These are phyloP conservation scores for Cotesia glomerata DNA, from an alignment of 1,140 invertebrate genomes.

Conservation along the genomic window DNA sequence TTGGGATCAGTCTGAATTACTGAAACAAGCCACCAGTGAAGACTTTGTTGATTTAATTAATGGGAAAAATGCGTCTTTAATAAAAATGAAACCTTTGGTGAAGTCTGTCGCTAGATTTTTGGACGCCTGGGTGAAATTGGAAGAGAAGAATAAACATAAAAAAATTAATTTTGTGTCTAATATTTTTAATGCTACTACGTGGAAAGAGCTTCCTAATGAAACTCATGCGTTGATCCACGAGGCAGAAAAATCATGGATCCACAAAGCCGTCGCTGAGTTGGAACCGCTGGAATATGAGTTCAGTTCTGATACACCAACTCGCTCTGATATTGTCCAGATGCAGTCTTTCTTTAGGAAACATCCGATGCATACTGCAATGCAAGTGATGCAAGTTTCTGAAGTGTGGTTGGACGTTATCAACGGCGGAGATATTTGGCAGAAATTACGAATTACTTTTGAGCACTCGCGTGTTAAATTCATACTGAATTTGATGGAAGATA, in stretches of 20 bases:
- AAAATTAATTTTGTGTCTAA: conserved; percentile 40
- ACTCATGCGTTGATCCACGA: conserved; percentile 36
- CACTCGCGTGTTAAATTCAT: conserved; percentile 44
- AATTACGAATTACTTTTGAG: conserved; percentile 44
- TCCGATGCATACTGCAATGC: background rate
- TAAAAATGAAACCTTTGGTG: conserved; percentile 33
- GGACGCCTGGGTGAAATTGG: conserved; percentile 35
- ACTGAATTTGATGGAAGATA: conserved; percentile 50
- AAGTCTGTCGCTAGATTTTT: conserved; percentile 38
- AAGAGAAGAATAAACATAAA: background rate
- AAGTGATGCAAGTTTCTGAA: conserved; percentile 38
- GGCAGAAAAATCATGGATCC: conserved; percentile 44
- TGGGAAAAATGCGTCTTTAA: conserved; percentile 9
- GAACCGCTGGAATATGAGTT: background rate
- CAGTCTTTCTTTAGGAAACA: background rate
- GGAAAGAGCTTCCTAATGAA: conserved; percentile 45
- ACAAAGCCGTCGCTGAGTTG: conserved; percentile 24
- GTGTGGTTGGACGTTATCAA: conserved; percentile 38
- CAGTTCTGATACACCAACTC: background rate
- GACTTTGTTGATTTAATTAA: conserved; percentile 39
- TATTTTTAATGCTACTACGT: conserved; percentile 50
- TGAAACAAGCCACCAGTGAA: conserved; percentile 46
- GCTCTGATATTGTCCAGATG: background rate
- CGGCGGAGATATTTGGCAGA: conserved; percentile 54
- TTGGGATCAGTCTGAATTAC: conserved; percentile 50